These are phyloP conservation scores for Amblyteles armatorius DNA, from an alignment of 2,888 invertebrate species.

Conservation along the genomic window DNA sequence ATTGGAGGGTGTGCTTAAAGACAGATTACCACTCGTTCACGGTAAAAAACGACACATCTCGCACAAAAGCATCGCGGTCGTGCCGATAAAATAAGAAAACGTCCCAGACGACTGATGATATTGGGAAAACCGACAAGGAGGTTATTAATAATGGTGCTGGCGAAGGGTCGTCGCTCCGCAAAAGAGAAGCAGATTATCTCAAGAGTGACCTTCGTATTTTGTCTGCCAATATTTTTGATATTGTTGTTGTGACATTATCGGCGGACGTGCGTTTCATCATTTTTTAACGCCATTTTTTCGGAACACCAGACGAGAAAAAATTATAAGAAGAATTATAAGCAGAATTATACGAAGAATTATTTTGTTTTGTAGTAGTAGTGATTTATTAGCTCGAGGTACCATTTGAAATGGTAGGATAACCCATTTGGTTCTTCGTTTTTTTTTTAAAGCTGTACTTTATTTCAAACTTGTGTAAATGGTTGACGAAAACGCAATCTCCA, in stretches of 20 bases:
- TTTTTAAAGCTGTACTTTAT: neutral
- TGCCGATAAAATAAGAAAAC: neutral
- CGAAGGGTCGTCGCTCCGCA: slow-evolving; percentile 12
- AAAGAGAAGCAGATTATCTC: slow-evolving; percentile 37
- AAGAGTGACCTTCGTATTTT: slow-evolving; percentile 31
- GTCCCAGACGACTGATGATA: slow-evolving; percentile 22
- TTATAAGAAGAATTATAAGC: neutral
- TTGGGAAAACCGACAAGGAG: slow-evolving; percentile 43
- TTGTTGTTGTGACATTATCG: slow-evolving; percentile 34
- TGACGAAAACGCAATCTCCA: slow-evolving; percentile 1
- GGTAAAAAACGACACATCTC: neutral
- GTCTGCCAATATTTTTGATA: slow-evolving; percentile 17
- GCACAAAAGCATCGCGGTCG: neutral
- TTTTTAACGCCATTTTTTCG: neutral
- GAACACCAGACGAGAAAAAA: neutral
- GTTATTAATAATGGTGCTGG: slow-evolving; percentile 65
- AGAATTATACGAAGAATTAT: neutral
- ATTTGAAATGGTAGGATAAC: too few relatives aligned
- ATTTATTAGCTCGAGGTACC: too few relatives aligned
- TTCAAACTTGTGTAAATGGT: slow-evolving; percentile 16
- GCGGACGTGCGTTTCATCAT: slow-evolving; percentile 20
- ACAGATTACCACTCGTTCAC: neutral
- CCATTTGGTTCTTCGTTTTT: neutral
- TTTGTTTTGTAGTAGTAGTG: too few relatives aligned
- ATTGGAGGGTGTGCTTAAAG: neutral